phyloP scores from a whole-genome alignment of 2,888 invertebrate species.

The Fragum sueziense region DNA sequence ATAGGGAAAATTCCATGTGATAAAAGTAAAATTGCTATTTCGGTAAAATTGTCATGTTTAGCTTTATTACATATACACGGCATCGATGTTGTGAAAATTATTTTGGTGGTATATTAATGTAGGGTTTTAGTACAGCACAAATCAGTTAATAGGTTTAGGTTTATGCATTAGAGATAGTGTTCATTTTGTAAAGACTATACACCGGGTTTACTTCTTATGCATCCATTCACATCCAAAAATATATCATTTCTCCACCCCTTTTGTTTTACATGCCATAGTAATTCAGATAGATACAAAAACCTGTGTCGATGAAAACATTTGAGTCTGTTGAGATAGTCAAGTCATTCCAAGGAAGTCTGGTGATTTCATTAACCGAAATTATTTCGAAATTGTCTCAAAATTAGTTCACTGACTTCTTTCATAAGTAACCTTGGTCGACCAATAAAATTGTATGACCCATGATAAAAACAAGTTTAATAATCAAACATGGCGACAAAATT shows the following conservation, averaged over 20 bases:
- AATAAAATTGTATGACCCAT: too few species aligned
- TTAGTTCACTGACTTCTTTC: too few species aligned
- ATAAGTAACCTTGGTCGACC: too few species aligned
- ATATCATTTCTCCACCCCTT: not conserved
- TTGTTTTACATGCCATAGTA: conserved; percentile 1
- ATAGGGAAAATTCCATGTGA: conserved; percentile 36
- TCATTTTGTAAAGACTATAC: not conserved
- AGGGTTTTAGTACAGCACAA: not conserved
- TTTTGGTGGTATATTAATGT: not conserved
- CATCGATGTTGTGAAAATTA: not conserved
- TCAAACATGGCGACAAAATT: too few species aligned
- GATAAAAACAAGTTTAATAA: too few species aligned
- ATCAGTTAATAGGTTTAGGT: not conserved
- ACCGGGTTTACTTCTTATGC: conserved; percentile 4
- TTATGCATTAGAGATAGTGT: not conserved
- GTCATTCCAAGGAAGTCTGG: too few species aligned
- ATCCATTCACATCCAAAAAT: not conserved
- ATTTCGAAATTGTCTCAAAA: too few species aligned
- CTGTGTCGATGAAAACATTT: not conserved
- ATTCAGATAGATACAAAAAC: not conserved
- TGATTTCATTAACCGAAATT: too few species aligned
- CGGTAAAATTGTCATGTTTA: not conserved
- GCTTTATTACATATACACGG: not conserved
- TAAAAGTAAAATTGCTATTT: not conserved
- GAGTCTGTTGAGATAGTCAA: too few species aligned